Conservation (phyloP, 2,113 vertebrate genomes). For the Semicossyphus pulcher region DNA sequence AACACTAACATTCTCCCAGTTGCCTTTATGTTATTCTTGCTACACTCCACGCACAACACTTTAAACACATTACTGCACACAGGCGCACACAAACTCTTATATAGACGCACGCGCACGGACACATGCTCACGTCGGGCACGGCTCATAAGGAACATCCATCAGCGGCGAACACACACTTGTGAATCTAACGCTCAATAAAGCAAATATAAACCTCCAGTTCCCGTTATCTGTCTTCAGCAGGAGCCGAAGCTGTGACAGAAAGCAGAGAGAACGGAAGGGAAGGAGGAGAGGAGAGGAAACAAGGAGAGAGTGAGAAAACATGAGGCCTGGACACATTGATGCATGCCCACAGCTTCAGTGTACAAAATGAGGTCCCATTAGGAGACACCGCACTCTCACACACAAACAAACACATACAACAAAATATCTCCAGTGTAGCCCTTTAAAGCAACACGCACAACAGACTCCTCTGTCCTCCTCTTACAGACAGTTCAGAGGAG, state of each 20-base stretch:
- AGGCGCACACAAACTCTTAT: constrained; percentile 14
- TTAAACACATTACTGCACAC: constrained; percentile 42
- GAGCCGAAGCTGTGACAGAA: constrained; percentile 59
- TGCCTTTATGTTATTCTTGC: constrained; percentile 43
- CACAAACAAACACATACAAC: constrained; percentile 1
- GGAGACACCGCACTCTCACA: background rate
- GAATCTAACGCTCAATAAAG: constrained; percentile 78
- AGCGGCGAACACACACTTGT: constrained; percentile 67
- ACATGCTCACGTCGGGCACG: constrained; percentile 29
- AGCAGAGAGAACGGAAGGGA: background rate
- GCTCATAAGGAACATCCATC: constrained; percentile 71
- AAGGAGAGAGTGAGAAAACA: background rate
- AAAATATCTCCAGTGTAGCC: constrained; percentile 1
- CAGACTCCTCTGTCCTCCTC: background rate
- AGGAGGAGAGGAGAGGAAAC: background rate
- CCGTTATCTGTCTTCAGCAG: constrained; percentile 77
- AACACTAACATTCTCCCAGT: constrained; percentile 37
- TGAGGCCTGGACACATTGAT: background rate
- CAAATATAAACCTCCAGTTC: constrained; percentile 74
- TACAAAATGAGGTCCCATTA: constrained; percentile 7
- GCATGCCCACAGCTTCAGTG: constrained; percentile 11
- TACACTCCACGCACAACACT: constrained; percentile 46
- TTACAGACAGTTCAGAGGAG: background rate
- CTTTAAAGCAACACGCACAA: constrained; percentile 2
- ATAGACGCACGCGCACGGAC: constrained; percentile 3